These are phyloP conservation scores for Denticeps clupeoides DNA, from an alignment of 2,797 vertebrate genomes.

Conservation along the genomic window DNA sequence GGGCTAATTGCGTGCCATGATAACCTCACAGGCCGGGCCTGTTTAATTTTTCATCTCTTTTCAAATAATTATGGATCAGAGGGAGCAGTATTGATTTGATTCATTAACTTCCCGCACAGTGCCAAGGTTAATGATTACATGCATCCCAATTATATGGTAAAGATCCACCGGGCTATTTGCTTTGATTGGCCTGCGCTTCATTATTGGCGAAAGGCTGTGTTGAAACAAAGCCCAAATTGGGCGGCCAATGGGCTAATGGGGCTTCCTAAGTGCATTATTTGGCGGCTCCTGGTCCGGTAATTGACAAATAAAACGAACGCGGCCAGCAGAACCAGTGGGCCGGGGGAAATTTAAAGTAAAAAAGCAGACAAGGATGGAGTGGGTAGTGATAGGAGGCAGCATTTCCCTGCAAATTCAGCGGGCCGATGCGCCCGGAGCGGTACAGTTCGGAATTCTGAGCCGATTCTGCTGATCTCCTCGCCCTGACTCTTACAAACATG, in stretches of 20 bases:
- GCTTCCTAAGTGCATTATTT: conserved; percentile 32
- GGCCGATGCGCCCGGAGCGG: too few relatives aligned
- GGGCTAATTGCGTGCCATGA: conserved; percentile 91
- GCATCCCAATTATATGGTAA: conserved; percentile 81
- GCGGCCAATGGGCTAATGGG: conserved; percentile 26
- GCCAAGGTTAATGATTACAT: conserved; percentile 97
- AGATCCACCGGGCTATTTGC: conserved; percentile 72
- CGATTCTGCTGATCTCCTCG: too few relatives aligned
- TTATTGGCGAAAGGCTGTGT: conserved; percentile 55
- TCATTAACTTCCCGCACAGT: conserved; percentile 87
- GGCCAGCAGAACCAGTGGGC: not conserved
- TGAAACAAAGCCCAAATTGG: conserved; percentile 45
- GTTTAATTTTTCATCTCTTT: conserved; percentile 98
- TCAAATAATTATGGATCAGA: conserved; percentile 99
- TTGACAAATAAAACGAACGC: conserved; percentile 38
- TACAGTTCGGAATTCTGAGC: too few relatives aligned
- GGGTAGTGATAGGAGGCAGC: too few relatives aligned
- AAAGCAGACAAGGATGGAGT: too few relatives aligned
- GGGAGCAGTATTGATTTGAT: conserved; percentile 97
- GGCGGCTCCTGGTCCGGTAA: conserved; percentile 31
- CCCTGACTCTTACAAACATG: too few relatives aligned
- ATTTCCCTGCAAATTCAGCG: too few relatives aligned
- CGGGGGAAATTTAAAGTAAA: too few relatives aligned
- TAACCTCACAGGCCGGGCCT: conserved; percentile 90
- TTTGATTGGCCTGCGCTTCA: conserved; percentile 77